Percentiles rank a stretch among this genome's conserved stretches.
These are phyloP conservation scores for Lepus europaeus DNA, from an alignment of 2,113 vertebrate genomes.

Conservation along the genomic window DNA sequence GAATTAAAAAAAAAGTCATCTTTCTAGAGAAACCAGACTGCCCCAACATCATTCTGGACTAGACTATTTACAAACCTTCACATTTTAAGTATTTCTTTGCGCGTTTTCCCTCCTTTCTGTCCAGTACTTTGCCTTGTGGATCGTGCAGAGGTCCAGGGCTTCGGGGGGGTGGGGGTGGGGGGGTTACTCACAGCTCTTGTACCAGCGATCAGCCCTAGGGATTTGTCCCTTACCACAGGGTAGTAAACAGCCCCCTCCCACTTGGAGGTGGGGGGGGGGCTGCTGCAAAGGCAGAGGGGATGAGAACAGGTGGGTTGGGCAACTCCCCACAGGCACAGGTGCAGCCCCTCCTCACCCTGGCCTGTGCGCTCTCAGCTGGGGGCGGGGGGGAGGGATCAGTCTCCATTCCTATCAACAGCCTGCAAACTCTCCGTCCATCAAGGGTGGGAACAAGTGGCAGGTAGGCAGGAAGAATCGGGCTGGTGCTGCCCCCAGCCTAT, in stretches of 20 bases:
- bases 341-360: conserved; percentile 24
- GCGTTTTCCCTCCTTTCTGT: conserved; percentile 62
- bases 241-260: neutral
- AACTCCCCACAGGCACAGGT: conserved; percentile 27
- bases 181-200: neutral
- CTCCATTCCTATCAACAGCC: conserved; percentile 31
- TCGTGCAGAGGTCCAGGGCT: conserved; percentile 46
- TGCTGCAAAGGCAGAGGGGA: conserved; percentile 44
- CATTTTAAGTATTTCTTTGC: conserved; percentile 84
- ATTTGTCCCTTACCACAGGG: conserved; percentile 25
- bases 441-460: conserved; percentile 47
- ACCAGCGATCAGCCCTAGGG: neutral
- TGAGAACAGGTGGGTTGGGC: conserved; percentile 1
- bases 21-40: conserved; percentile 77
- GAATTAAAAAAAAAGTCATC: conserved; percentile 55
- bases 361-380: neutral
- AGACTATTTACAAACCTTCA: conserved; percentile 89
- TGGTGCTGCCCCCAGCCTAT: conserved; percentile 68
- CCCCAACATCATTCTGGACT: conserved; percentile 84
- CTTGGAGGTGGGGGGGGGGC: neutral
- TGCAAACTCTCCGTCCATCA: conserved; percentile 47
- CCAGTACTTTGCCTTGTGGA: conserved; percentile 67
- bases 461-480: conserved; percentile 52
- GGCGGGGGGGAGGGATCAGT: neutral
- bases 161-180: neutral